Evolutionary conservation across 2,888 invertebrate species (phyloP), one percentile per base, ranked within the genome.

Genomic region (Hybos culiciformis): DNA sequence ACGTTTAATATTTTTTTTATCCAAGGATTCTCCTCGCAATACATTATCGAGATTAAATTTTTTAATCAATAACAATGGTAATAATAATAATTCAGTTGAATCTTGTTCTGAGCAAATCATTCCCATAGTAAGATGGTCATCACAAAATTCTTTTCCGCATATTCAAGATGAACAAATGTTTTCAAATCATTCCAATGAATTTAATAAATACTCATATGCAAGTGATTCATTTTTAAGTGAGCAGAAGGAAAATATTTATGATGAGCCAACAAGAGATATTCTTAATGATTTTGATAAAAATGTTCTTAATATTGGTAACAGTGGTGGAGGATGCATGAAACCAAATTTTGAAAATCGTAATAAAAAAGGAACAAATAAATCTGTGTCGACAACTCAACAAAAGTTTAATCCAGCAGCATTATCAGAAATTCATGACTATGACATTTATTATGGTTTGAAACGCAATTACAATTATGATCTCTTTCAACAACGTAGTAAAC

Each of bases 181-280:
- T n/a, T 4, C 12, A n/a, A 39, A 24, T 20, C n/a, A 32, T 6
- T 29, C 38, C 17, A 26, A 41, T 14, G 32, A 31, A 50, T 57
- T 58, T 37, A 53, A 56, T 31, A 62, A 60, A 50, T 60, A 63
- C 50, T 53, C 65, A 32, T 65, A 66, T 44, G 60, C 64, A 12
- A 66, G 64, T 48, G 66, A 66, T 50, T 65, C 66, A 7, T 58
- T 65, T 46, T 52, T 66, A 37, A 65, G 63, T 48, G 56, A 56
- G 44, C 58, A 59, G 34, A 59, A 56, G 44, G 62, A 66, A 48
- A 66, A 66, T 45, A 66, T 67, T 20, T 66, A 66, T 44, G 67
- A 66, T 48, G 65, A 66, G 46, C 67, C 67, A 18, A 65, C n/a
- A n/a, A n/a, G n/a, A n/a, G n/a, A n/a, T n/a, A n/a, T n/a, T n/a